phyloP scores from a whole-genome alignment of 1,140 invertebrate species.

The Anagrus nilaparvatae region DNA sequence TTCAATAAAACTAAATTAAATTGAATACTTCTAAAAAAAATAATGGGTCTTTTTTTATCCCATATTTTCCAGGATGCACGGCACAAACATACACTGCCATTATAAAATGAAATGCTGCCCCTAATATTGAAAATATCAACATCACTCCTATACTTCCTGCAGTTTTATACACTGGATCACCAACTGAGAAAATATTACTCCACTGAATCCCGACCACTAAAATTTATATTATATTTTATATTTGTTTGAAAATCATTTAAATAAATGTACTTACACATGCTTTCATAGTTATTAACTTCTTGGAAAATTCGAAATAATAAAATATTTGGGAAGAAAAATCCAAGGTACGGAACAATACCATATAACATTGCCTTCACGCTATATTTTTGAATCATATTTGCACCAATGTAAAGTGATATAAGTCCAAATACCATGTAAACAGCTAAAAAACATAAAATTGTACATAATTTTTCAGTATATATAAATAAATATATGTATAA shows the following conservation, averaged over 20 bases:
- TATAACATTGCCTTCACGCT: constrained; percentile 19
- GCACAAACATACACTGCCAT: constrained; percentile 44
- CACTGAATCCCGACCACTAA: constrained; percentile 48
- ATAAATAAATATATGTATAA: not conserved
- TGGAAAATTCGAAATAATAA: constrained; percentile 21
- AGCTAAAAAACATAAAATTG: constrained; percentile 17
- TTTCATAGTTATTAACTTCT: constrained; percentile 27
- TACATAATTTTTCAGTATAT: not conserved
- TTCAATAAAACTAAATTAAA: constrained; percentile 17
- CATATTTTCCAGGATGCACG: constrained; percentile 43
- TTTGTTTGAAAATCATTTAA: too few species aligned
- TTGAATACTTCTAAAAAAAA: constrained; percentile 42
- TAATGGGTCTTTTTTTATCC: constrained; percentile 43
- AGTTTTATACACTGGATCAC: constrained; percentile 45
- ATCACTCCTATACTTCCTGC: constrained; percentile 38
- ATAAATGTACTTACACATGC: constrained; percentile 19
- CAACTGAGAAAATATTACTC: constrained; percentile 40
- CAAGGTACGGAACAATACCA: constrained; percentile 20
- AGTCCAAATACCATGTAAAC: constrained; percentile 22
- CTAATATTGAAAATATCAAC: constrained; percentile 40
- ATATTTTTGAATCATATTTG: constrained; percentile 22
- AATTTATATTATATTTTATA: constrained; percentile 21
- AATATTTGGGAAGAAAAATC: constrained; percentile 27
- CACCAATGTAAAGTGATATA: constrained; percentile 21
- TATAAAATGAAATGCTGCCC: constrained; percentile 39